Evolutionary conservation across 2,888 invertebrate genomes (phyloP).

Genomic region (Leptinotarsa juncta): DNA sequence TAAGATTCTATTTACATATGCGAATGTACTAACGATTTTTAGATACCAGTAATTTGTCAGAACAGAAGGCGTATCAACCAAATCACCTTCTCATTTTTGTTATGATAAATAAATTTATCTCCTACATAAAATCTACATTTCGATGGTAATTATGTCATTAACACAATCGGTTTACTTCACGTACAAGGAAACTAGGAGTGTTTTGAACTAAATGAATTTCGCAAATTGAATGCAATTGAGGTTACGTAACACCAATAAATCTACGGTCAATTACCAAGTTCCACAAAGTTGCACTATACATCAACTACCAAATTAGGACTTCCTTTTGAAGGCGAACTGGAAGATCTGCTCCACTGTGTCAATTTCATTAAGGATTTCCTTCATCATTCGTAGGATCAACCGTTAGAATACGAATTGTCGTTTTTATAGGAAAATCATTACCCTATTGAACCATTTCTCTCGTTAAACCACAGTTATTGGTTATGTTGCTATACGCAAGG

Average conservation of each 20-base stretch:
- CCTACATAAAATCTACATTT: not conserved
- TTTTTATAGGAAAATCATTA: not conserved
- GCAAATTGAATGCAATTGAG: not conserved
- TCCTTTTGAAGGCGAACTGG: not conserved
- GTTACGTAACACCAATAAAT: not conserved
- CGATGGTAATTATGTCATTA: not conserved
- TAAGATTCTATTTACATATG: no score
- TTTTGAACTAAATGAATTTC: not conserved
- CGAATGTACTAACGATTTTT: no score
- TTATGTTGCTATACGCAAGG: not conserved
- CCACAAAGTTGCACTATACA: slow-evolving; percentile 10
- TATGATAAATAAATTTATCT: no score
- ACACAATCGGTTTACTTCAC: not conserved
- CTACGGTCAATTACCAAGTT: slow-evolving; percentile 6
- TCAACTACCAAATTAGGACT: slow-evolving; percentile 10
- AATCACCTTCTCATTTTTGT: no score
- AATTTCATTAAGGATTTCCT: slow-evolving; percentile 15
- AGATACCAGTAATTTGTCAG: no score
- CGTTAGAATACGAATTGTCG: not conserved
- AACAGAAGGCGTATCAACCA: no score
- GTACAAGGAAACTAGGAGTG: not conserved
- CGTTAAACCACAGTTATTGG: not conserved
- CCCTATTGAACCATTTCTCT: slow-evolving; percentile 9
- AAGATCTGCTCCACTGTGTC: not conserved
- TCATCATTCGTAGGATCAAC: not conserved